phyloP scores from a whole-genome alignment of 2,113 vertebrate genomes.

The Holacanthus passer region DNA sequence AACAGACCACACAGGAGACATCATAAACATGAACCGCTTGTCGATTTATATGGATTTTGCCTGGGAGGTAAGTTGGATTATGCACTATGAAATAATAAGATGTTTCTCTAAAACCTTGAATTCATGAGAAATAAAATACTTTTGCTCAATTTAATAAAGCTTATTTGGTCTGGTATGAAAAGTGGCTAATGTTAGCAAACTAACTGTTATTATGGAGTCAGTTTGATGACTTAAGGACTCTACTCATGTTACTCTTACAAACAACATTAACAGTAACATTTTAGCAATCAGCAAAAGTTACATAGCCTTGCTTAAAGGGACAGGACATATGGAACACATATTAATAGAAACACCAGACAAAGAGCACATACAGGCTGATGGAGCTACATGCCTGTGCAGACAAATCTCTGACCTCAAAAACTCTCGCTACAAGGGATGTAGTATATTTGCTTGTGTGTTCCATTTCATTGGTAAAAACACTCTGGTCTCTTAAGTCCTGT shows the following conservation, averaged over 20 bases:
- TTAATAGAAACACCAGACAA: conserved; percentile 13
- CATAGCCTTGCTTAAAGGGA: not conserved
- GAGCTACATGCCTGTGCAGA: conserved; percentile 28
- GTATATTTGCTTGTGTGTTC: conserved; percentile 37
- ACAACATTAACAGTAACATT: too few species aligned
- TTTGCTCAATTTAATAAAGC: not conserved
- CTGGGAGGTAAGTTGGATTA: not conserved
- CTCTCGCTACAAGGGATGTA: conserved; percentile 43
- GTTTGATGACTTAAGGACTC: not conserved
- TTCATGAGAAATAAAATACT: not conserved
- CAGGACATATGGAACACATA: conserved; percentile 22
- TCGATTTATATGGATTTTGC: not conserved
- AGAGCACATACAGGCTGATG: conserved; percentile 35
- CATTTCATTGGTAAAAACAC: conserved; percentile 22
- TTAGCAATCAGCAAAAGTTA: not conserved
- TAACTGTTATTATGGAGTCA: not conserved
- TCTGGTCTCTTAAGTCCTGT: conserved; percentile 21
- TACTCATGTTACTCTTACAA: not conserved
- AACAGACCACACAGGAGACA: not conserved
- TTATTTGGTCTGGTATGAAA: not conserved
- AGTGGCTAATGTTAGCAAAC: not conserved
- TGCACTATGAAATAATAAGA: too few species aligned
- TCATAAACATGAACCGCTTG: not conserved
- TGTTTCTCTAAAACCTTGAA: too few species aligned
- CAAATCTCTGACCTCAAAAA: conserved; percentile 69